Conservation (phyloP, 2,113 vertebrate species). For the Dolichotis patagonum region DNA sequence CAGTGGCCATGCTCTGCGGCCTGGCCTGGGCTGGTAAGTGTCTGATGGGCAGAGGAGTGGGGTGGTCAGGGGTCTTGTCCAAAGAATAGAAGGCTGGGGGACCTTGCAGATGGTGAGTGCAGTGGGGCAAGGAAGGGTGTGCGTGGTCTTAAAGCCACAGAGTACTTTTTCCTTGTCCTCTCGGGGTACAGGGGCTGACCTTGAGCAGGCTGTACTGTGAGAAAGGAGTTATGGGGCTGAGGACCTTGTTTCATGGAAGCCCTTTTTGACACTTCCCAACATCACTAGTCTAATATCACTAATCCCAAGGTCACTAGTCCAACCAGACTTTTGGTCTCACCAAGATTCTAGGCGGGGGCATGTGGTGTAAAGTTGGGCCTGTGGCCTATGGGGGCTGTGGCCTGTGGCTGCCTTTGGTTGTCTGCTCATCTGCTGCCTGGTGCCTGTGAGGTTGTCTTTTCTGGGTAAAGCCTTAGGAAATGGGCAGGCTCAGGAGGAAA, state of each 20-base stretch:
- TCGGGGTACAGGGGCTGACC: background rate
- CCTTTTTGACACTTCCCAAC: background rate
- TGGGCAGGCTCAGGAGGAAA: background rate
- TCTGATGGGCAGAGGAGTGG: background rate
- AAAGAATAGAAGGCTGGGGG: background rate
- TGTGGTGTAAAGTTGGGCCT: background rate
- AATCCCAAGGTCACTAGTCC: background rate
- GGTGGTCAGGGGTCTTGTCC: background rate
- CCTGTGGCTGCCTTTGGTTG: background rate
- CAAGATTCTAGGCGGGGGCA: background rate
- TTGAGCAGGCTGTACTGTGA: background rate
- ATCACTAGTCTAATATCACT: background rate
- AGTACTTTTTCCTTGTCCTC: background rate
- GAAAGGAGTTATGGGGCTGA: background rate
- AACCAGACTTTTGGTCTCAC: background rate
- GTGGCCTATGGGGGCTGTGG: background rate
- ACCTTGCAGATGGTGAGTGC: background rate
- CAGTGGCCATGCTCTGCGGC: slow-evolving; percentile 57
- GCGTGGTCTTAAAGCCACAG: background rate
- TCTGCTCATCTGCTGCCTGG: background rate
- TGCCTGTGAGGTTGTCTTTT: background rate
- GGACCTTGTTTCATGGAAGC: background rate
- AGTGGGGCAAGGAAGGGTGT: background rate
- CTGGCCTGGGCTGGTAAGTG: slow-evolving; percentile 80
- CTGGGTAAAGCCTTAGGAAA: background rate